Base-by-base conservation (phyloP, 2,113 vertebrate genomes). In the Empidonax alnorum region DNA sequence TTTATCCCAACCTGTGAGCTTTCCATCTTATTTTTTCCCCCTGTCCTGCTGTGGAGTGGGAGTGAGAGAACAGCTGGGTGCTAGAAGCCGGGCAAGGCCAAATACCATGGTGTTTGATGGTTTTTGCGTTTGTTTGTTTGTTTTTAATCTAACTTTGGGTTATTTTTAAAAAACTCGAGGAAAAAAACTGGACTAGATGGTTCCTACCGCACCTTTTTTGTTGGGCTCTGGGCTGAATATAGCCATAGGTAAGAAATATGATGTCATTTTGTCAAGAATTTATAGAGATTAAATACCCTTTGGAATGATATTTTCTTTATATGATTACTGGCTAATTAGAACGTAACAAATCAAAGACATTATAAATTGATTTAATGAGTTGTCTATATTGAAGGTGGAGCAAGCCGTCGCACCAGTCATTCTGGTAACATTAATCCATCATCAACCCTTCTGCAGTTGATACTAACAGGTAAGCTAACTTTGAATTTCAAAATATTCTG, bases 381-480 rank as follows among this genome's bases (percentile, higher is more conserved):
- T 94, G 39, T 81, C 47, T 96, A 0, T 93, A 9, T 95, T 96
- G 69, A 89, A 98, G 97, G 97, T 84, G 90, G 95, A 75, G 74
- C 19, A 14, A 84, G 25, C 21, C 63, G 4, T 74, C 31, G 4
- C 50, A 42, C 19, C 7, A 5, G 46, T 56, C 2, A 28, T 87
- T 93, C 87, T 91, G 61, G 62, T 84, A 49, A 88, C 68, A 93
- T 96, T 89, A 75, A 66, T 66, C 35, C 84, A 49, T 96, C 95
- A 42, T 91, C 95, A 62, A 87, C 89, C 62, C 96, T 97, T 87
- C 84, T 98, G 77, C 95, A 97, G 25, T 47, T 97, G 74, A 92
- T 97, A 91, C 42, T 96, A 62, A 58, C 79, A 95, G 97, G 97
- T 97, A 96, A 95, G 47, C 7, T 49, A 30, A 4, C 41, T 74